Conservation (phyloP, 2,113 vertebrate species). For the Oreochromis niloticus region DNA sequence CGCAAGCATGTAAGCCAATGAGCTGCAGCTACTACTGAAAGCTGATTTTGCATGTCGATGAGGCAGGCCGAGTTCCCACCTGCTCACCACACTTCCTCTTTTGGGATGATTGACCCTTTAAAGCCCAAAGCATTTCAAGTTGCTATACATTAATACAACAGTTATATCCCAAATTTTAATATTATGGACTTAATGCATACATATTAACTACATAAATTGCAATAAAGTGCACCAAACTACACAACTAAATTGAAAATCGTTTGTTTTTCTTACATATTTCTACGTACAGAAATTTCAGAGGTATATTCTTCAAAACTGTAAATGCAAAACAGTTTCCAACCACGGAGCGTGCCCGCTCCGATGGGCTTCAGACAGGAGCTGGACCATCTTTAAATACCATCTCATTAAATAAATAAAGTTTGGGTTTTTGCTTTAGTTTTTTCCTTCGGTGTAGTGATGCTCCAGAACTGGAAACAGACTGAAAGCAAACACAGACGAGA, state of each 20-base stretch:
- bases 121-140: background rate
- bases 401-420: rapidly evolving
- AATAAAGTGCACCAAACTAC: background rate
- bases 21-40: background rate
- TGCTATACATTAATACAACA: background rate
- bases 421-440: background rate
- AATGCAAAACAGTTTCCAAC: rapidly evolving
- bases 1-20: background rate
- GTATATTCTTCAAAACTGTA: background rate
- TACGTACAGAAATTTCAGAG: background rate
- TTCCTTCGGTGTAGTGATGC: too few relatives aligned
- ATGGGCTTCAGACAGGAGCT: rapidly evolving
- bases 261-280: background rate
- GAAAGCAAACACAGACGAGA: background rate
- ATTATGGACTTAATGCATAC: background rate
- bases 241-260: background rate
- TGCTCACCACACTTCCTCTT: background rate
- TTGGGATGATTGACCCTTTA: rapidly evolving
- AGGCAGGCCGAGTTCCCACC: background rate
- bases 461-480: background rate
- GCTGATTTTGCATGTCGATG: rapidly evolving
- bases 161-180: rapidly evolving
- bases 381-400: background rate
- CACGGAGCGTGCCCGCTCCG: rapidly evolving
- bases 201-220: background rate